Evolutionary conservation across 23 tunicate species (phyloP).

Genomic region (Halocynthia aurantium): DNA sequence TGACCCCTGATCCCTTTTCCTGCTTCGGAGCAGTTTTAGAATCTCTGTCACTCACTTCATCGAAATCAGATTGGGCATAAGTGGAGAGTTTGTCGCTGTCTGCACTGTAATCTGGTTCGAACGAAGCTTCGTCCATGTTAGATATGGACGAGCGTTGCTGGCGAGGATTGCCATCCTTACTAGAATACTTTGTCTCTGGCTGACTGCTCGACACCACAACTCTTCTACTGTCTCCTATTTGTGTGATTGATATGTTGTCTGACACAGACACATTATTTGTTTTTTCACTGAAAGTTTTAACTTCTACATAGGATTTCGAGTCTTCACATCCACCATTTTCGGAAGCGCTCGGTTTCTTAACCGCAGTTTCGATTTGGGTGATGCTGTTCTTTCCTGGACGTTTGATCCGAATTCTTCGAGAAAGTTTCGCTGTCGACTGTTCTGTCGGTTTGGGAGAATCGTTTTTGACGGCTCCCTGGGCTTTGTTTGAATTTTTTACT

Average conservation of each 20-base stretch:
- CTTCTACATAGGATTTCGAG: too few species aligned
- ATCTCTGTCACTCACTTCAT: background rate
- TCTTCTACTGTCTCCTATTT: conserved; percentile 8
- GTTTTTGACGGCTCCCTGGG: background rate
- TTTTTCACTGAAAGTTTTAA: too few species aligned
- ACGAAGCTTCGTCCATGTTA: conserved; percentile 18
- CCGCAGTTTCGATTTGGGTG: background rate
- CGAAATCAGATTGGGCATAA: conserved; percentile 23
- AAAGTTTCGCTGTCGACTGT: background rate
- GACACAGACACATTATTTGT: too few species aligned
- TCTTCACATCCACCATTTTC: background rate
- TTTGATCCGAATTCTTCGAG: conserved; percentile 18
- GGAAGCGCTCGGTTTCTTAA: background rate
- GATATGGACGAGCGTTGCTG: conserved; percentile 8
- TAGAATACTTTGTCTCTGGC: background rate
- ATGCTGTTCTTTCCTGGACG: conserved; percentile 1
- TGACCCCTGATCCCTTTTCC: background rate
- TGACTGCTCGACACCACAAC: conserved; percentile 11
- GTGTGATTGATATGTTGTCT: too few species aligned
- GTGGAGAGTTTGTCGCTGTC: conserved; percentile 22
- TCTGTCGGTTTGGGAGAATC: background rate
- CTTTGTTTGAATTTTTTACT: background rate
- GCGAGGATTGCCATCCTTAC: background rate
- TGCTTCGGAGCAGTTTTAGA: background rate
- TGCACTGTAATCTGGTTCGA: conserved; percentile 19